phyloP scores from a whole-genome alignment of 2,888 invertebrate species.

The Hirudinaria manillensis region DNA sequence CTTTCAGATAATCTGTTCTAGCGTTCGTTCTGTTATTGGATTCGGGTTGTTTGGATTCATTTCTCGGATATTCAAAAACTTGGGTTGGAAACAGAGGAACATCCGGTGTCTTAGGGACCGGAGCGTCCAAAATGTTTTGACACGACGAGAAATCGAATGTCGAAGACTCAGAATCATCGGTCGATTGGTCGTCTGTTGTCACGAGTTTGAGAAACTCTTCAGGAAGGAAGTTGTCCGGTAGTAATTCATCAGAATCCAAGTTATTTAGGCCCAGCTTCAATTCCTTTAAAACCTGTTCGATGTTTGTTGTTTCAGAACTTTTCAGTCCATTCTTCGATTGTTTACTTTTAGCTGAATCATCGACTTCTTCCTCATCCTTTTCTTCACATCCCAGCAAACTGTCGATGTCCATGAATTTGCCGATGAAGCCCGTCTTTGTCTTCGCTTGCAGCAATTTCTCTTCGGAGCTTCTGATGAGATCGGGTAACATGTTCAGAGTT shows the following conservation, averaged over 20 bases:
- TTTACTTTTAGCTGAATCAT: conserved; percentile 35
- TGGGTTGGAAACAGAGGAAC: conserved; percentile 39
- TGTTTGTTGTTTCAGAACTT: conserved; percentile 10
- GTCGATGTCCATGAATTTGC: conserved; percentile 43
- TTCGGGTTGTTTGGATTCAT: background rate
- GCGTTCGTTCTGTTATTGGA: too few relatives aligned
- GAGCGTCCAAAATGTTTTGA: conserved; percentile 41
- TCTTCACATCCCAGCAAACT: conserved; percentile 45
- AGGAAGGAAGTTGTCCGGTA: background rate
- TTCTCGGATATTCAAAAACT: conserved; percentile 23
- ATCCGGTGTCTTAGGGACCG: conserved; percentile 41
- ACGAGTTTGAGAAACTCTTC: background rate
- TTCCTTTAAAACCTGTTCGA: background rate
- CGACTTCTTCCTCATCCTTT: conserved; percentile 42
- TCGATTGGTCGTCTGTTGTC: background rate
- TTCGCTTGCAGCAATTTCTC: conserved; percentile 23
- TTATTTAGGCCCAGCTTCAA: background rate
- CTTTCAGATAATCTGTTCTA: background rate
- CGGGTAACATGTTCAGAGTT: conserved; percentile 36
- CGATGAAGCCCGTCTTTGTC: conserved; percentile 27
- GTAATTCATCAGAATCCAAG: background rate
- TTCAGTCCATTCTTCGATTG: conserved; percentile 36
- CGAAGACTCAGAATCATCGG: background rate
- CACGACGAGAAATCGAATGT: conserved; percentile 33
- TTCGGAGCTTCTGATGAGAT: conserved; percentile 36